Base-by-base conservation (phyloP, 2,797 vertebrate species). In the Pseudomugil gertrudae region DNA sequence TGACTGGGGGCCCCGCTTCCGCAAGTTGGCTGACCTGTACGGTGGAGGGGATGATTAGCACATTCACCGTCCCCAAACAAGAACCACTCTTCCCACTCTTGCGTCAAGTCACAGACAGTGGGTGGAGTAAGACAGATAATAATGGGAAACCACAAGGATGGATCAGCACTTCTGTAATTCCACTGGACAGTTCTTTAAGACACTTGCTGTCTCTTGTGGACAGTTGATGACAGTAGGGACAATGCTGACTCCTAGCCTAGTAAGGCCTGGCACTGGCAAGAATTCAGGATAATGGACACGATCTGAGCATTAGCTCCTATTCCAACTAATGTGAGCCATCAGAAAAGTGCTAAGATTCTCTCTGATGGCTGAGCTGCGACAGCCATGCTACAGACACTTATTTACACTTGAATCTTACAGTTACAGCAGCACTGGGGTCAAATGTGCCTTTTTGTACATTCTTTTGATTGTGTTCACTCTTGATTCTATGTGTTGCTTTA, bases 401-500 rank as follows among this genome's bases (percentile, higher is more conserved):
- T 95, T 95, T 95, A 97, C 96, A 98, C 97, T 98, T 98, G 97
- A 98, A 98, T 97, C 96, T 97, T 96, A 96, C 96, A 96, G 96
- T n/a, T 96, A 95, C 95, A 98, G 95, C 96, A 98, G 96, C 97
- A 97, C 96, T 96, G 97, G 95, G 96, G 96, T 98, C 96, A 97
- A 97, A 98, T 92, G 97, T 99, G 97, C 97, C 97, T 99, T 99
- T 98, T 97, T 98, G 97, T 98, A 98, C 96, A 97, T 98, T 97
- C 93, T 87, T 90, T 89, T 78, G 75, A 84, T 88, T 89, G 87
- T 90, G 66, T 87, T 86, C 36, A 69, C 79, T 88, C 66, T 66
- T 29, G 61, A 95, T 95, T 95, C 93, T 94, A 90, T 96, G 93
- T 90, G 93, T 95, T 94, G 95, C 95, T 96, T 97, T 97, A 93